Percentiles rank a stretch among this genome's conserved stretches.
Conservation (phyloP, 2,888 invertebrate genomes). For the Petrolisthes manimaculis region DNA sequence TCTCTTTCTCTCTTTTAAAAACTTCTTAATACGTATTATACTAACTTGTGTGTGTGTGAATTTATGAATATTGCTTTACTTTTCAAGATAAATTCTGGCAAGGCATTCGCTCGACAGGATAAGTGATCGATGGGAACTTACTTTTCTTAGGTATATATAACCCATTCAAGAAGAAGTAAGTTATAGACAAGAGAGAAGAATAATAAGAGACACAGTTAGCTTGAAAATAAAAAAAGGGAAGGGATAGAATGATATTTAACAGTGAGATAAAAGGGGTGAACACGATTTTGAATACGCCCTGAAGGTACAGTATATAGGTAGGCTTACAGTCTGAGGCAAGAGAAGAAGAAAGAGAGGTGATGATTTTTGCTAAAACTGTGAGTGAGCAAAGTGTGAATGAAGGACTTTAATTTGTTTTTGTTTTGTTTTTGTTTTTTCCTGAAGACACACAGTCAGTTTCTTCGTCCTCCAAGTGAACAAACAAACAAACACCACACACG, state of each 20-base stretch:
- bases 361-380: not conserved
- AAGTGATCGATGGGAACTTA: too few species aligned
- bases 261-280: not conserved
- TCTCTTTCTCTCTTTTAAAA: not conserved
- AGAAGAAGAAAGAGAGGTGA: not conserved
- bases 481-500: not conserved
- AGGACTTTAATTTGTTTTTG: not conserved
- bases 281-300: not conserved
- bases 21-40: not conserved
- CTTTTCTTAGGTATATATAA: too few species aligned
- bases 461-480: not conserved
- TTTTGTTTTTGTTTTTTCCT: not conserved
- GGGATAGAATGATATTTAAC: not conserved
- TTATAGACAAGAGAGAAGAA: not conserved
- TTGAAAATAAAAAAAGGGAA: not conserved
- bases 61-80: too few species aligned
- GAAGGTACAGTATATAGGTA: not conserved
- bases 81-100: too few species aligned
- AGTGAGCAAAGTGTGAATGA: not conserved
- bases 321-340: not conserved
- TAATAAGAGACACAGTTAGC: not conserved
- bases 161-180: not conserved
- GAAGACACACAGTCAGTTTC: not conserved
- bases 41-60: too few species aligned
- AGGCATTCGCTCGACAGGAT: too few species aligned